These are phyloP conservation scores for Tillus elongatus DNA, from an alignment of 2,888 invertebrate species.

Conservation along the genomic window DNA sequence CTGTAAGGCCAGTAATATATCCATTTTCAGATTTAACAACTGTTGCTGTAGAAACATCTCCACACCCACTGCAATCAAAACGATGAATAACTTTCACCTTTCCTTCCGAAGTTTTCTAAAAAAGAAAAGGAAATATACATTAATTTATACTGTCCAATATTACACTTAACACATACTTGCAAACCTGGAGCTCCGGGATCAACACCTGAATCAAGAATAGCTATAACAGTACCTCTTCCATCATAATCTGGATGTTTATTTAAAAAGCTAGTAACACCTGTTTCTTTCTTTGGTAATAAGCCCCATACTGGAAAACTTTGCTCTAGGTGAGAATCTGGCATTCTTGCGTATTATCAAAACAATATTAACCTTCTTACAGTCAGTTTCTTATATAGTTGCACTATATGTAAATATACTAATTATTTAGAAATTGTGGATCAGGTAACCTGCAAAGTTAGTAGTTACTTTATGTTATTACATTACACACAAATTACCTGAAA, in stretches of 20 bases:
- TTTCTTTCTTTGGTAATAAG: conserved; percentile 89
- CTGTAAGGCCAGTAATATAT: conserved; percentile 73
- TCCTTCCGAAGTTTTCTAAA: conserved; percentile 77
- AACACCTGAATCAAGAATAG: conserved; percentile 95
- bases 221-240: conserved; percentile 85
- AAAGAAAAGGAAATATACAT: conserved; percentile 20
- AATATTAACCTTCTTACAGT: too few species aligned
- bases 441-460: too few species aligned
- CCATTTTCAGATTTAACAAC: conserved; percentile 63
- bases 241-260: conserved; percentile 84
- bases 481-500: too few species aligned
- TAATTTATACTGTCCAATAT: too few species aligned
- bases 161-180: conserved; percentile 60
- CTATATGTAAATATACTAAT: too few species aligned
- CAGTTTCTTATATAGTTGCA: too few species aligned
- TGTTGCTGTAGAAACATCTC: conserved; percentile 88
- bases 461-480: too few species aligned
- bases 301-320: conserved; percentile 71
- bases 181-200: conserved; percentile 94
- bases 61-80: conserved; percentile 92
- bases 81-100: conserved; percentile 89
- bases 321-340: conserved; percentile 8
- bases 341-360: too few species aligned
- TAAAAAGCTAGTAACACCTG: conserved; percentile 78
- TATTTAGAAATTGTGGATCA: too few species aligned